Evolutionary conservation across 2,888 invertebrate species (phyloP), one percentile per base, ranked within the genome.

Genomic region (Sicus ferrugineus): DNA sequence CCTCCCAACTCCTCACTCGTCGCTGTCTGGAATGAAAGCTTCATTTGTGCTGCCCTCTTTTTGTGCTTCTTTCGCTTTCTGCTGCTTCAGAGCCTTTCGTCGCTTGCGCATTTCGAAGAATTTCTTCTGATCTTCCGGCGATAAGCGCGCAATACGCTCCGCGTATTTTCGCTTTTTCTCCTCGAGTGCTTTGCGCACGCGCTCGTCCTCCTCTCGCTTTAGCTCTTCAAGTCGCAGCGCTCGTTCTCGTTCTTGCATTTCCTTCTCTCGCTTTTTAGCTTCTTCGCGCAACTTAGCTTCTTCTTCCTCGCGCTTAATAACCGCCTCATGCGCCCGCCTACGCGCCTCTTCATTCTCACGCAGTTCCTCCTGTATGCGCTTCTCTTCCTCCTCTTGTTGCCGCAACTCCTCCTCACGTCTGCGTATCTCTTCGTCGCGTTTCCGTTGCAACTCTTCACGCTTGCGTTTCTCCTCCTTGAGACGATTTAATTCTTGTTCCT

Each of bases 31-130:
- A 58, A 59, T 64, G 64, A 59, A 69, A 46, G 64, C 64, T 58
- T 69, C 69, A 28, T 67, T 65, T 46, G 34, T 62, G 69, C 65
- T 73, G 72, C 69, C 71, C 65, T 50, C 74, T 70, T 71, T 34
- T 46, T 3, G 46, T 26, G 54, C 23, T 14, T 73, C 69, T 54
- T 50, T 63, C 26, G 52, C 31, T 7, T 68, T 58, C 71, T 77
- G 76, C 69, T 81, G 75, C 38, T 79, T 78, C 61, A 77, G 69
- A 72, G 76, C 76, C 73, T 81, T 82, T 70, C 82, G 79, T 56
- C 77, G 74, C 72, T 79, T 79, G 70, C 84, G 79, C 73, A 78
- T 75, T 68, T 83, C 80, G 28, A 80, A 76, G 76, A 84, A 84
- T 69, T 75, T 74, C 64, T 72, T 70, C 46, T 80, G 84, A 68